Evolutionary conservation across 2,113 vertebrate genomes (phyloP).

Genomic region (Circaetus gallicus): DNA sequence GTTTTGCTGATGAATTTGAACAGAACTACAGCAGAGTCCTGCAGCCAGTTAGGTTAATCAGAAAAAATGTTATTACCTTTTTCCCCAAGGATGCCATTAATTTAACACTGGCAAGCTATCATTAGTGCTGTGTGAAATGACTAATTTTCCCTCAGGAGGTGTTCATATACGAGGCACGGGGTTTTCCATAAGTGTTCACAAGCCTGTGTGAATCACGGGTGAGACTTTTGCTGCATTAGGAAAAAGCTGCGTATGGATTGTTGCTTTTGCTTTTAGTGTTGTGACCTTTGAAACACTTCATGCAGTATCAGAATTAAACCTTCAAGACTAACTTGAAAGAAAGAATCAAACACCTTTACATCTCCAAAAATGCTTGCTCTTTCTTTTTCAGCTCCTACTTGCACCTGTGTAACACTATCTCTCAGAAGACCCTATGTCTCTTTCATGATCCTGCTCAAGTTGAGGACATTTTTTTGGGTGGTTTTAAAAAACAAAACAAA

Average conservation of each 20-base stretch:
- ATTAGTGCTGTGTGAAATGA: constrained; percentile 55
- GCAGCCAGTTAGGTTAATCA: constrained; percentile 63
- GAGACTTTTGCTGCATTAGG: neutral
- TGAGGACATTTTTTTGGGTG: too few relatives aligned
- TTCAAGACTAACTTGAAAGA: neutral
- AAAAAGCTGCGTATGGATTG: neutral
- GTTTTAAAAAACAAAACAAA: neutral
- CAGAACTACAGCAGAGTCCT: constrained; percentile 46
- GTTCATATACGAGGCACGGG: neutral
- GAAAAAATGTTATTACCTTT: constrained; percentile 69
- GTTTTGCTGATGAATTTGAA: constrained; percentile 56
- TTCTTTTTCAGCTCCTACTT: neutral
- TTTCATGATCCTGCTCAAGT: neutral
- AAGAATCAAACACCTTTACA: neutral
- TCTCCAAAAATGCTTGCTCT: neutral
- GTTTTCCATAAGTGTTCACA: neutral
- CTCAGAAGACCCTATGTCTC: neutral
- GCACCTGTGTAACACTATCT: neutral
- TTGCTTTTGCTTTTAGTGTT: neutral
- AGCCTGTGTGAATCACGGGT: neutral
- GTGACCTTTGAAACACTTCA: neutral
- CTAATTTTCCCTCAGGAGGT: constrained; percentile 49
- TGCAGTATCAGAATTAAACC: neutral
- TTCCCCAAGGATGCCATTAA: constrained; percentile 60
- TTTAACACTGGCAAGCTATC: constrained; percentile 44